phyloP scores from a whole-genome alignment of 2,113 vertebrate genomes.

The Bos taurus region DNA sequence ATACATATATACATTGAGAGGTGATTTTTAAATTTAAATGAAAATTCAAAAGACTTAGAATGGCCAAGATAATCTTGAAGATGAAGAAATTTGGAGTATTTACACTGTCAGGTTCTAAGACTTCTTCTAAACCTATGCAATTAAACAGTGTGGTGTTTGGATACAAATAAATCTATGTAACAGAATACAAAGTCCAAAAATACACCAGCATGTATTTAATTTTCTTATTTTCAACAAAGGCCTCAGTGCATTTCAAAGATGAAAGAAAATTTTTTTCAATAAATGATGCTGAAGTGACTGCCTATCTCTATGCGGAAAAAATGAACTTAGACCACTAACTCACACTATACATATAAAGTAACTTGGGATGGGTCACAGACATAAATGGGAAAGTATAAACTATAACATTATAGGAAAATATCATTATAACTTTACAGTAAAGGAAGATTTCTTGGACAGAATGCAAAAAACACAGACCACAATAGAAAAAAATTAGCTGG shows the following conservation, averaged over 20 bases:
- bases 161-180: neutral
- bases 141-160: neutral
- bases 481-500: neutral
- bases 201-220: neutral
- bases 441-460: constrained; percentile 3
- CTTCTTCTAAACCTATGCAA: neutral
- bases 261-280: neutral
- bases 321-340: neutral
- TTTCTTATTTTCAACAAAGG: neutral
- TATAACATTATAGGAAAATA: neutral
- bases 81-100: neutral
- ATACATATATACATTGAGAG: neutral
- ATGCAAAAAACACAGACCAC: neutral
- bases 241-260: neutral
- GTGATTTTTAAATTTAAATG: constrained; percentile 5
- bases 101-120: neutral
- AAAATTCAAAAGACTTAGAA: neutral
- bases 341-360: constrained; percentile 6
- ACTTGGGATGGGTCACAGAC: neutral
- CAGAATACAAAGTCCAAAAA: neutral
- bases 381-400: neutral
- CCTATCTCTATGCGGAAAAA: neutral
- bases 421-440: neutral
- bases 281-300: neutral
- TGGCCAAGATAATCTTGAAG: neutral